A percentile compares a stretch with the other conserved stretches of the same genome.
Conservation (phyloP, 2,888 invertebrate species). For the Pocota personata region DNA sequence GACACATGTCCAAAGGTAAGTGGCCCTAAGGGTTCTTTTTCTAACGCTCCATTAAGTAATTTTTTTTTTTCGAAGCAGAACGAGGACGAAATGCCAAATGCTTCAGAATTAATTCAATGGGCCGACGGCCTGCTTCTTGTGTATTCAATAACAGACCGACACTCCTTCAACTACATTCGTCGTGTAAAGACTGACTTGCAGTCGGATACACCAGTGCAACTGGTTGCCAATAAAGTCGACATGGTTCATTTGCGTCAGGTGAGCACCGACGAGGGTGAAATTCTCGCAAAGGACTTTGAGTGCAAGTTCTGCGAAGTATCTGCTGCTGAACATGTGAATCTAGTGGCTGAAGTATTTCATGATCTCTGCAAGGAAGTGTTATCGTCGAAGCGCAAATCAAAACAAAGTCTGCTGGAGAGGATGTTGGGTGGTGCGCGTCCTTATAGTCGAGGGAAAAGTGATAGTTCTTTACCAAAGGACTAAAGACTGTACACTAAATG, state of each 20-base stretch:
- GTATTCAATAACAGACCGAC: slow-evolving; percentile 94
- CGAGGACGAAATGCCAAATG: slow-evolving; percentile 88
- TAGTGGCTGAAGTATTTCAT: slow-evolving; percentile 92
- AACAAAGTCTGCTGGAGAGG: slow-evolving; percentile 91
- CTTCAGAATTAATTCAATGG: slow-evolving; percentile 91
- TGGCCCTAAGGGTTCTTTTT: slow-evolving; percentile 37
- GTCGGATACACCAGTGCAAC: slow-evolving; percentile 90
- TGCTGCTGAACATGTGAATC: slow-evolving; percentile 93
- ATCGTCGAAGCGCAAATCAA: slow-evolving; percentile 90
- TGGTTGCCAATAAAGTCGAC: slow-evolving; percentile 95
- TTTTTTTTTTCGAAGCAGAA: slow-evolving; percentile 83
- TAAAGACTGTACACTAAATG: slow-evolving; percentile 76
- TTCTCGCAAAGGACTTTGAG: slow-evolving; percentile 93
- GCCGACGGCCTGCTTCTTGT: slow-evolving; percentile 94
- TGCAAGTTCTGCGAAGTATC: slow-evolving; percentile 94
- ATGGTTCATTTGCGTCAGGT: slow-evolving; percentile 96
- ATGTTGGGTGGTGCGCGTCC: slow-evolving; percentile 91
- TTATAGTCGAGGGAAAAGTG: slow-evolving; percentile 94
- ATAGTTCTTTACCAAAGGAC: slow-evolving; percentile 93
- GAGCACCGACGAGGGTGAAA: slow-evolving; percentile 93
- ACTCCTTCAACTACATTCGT: slow-evolving; percentile 92
- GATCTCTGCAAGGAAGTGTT: slow-evolving; percentile 93
- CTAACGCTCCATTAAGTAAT: slow-evolving; percentile 40
- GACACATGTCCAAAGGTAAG: slow-evolving; percentile 89
- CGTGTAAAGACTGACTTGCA: slow-evolving; percentile 88